Evolutionary conservation across 2,797 vertebrate species (phyloP).

Genomic region (Novumbra hubbsi): DNA sequence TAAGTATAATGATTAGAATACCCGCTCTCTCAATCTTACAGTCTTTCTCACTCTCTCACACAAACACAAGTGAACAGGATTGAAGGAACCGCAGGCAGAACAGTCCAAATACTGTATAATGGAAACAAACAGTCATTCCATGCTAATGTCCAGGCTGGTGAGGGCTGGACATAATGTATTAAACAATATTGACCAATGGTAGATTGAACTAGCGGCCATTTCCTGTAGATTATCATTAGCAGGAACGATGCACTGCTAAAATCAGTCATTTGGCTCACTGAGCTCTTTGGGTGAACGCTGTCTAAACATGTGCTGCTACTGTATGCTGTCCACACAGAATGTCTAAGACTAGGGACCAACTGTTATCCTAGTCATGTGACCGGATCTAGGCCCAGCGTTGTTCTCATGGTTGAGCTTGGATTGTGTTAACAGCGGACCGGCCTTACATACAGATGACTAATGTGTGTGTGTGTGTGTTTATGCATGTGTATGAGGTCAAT

Average conservation of each 20-base stretch:
- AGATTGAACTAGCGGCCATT: conserved; percentile 21
- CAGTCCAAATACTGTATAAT: conserved; percentile 38
- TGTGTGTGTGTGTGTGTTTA: not conserved
- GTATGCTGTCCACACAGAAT: not conserved
- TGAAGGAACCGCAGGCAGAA: conserved; percentile 27
- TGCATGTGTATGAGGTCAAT: conserved; percentile 6
- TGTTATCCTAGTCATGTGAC: no score
- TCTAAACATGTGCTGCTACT: not conserved
- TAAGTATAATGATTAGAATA: not conserved
- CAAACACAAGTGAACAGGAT: not conserved
- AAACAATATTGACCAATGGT: conserved; percentile 28
- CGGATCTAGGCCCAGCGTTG: no score
- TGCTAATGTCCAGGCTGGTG: conserved; percentile 21
- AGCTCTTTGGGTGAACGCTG: not conserved
- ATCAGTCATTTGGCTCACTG: conserved; percentile 20
- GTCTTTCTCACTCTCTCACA: not conserved
- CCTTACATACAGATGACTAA: not conserved
- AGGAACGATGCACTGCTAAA: conserved; percentile 13
- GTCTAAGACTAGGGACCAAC: not conserved
- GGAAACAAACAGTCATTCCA: conserved; percentile 39
- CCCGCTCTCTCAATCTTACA: not conserved
- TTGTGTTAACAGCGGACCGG: not conserved
- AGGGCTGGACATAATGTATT: conserved; percentile 48
- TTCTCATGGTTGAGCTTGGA: not conserved
- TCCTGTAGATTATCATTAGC: conserved; percentile 24